These are phyloP conservation scores for Vidua chalybeata DNA, from an alignment of 2,113 vertebrate genomes.

Conservation along the genomic window DNA sequence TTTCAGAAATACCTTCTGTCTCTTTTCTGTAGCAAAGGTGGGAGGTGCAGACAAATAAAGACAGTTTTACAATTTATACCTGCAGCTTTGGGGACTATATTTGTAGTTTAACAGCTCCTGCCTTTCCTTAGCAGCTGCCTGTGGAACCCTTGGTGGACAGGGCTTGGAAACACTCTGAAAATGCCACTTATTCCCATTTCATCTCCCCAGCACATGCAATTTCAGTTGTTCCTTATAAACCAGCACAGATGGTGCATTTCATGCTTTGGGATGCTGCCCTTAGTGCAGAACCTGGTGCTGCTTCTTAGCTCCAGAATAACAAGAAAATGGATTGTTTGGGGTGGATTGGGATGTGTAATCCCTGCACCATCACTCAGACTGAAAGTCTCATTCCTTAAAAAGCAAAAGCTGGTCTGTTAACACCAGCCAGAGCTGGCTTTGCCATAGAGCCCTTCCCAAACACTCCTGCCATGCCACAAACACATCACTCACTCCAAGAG, in stretches of 20 bases:
- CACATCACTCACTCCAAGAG: rapidly evolving
- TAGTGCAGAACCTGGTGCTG: not conserved
- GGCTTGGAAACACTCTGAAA: not conserved
- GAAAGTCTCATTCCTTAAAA: not conserved
- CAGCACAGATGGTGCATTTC: not conserved
- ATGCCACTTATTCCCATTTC: not conserved
- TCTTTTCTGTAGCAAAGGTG: not conserved
- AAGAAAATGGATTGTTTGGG: not conserved
- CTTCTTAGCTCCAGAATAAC: not conserved
- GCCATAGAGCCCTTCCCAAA: not conserved
- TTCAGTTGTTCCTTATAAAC: not conserved
- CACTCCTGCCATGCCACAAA: not conserved
- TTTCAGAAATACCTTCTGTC: not conserved
- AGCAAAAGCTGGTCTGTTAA: not conserved
- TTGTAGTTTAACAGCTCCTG: not conserved
- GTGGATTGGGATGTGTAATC: not conserved
- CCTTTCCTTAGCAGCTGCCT: not conserved
- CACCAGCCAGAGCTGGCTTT: not conserved
- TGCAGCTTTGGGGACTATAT: not conserved
- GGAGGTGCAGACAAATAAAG: not conserved
- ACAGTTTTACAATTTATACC: not conserved
- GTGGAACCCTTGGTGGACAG: not conserved
- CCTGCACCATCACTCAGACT: not conserved
- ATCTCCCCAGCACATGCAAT: not conserved
- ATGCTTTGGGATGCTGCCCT: not conserved